phyloP scores from a whole-genome alignment of 2,797 vertebrate species.

The Florisuga fusca region DNA sequence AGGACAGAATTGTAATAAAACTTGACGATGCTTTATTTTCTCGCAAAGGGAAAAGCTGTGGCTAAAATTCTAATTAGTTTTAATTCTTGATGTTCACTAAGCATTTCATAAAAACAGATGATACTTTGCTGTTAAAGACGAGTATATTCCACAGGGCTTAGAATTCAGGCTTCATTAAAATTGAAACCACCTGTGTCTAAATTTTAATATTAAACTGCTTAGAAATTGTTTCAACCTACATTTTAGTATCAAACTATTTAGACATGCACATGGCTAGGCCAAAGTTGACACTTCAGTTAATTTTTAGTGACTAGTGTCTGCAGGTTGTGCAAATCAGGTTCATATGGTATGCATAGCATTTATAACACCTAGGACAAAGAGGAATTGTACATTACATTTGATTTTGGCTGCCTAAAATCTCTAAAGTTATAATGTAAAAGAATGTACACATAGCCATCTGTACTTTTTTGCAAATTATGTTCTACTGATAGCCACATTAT shows the following conservation, averaged over 20 bases:
- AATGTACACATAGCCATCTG: neutral
- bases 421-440: neutral
- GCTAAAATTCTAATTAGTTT: neutral
- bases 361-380: neutral
- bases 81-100: neutral
- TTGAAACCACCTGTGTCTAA: neutral
- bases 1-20: neutral
- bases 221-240: neutral
- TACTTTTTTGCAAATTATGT: neutral
- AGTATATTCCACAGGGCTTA: neutral
- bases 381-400: neutral
- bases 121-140: neutral
- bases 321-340: neutral
- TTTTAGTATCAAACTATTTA: neutral
- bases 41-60: neutral
- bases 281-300: neutral
- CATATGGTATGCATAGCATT: neutral
- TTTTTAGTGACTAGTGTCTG: neutral
- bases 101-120: neutral
- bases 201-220: neutral
- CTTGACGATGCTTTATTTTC: neutral
- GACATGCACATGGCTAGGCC: neutral
- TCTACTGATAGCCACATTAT: neutral
- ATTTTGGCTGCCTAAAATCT: neutral
- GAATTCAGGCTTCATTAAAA: neutral